These are phyloP conservation scores for Tuberolachnus salignus DNA, from an alignment of 2,888 invertebrate genomes.

Conservation along the genomic window DNA sequence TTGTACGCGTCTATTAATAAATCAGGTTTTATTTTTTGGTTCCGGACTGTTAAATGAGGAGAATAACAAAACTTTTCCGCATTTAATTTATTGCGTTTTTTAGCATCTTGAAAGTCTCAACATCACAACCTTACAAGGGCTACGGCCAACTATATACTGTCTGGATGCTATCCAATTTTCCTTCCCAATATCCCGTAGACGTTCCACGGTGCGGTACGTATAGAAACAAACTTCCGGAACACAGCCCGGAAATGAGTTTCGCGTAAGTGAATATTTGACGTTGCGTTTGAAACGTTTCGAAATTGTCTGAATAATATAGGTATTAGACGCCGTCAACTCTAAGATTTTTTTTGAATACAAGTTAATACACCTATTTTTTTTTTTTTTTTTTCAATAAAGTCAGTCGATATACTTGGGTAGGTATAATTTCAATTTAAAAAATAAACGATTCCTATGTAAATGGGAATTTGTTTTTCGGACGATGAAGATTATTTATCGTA, in stretches of 20 bases:
- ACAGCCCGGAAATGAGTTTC: conserved; percentile 49
- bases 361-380: no score
- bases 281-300: conserved; percentile 19
- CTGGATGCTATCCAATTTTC: conserved; percentile 49
- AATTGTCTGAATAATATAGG: neutral
- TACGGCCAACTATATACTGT: conserved; percentile 4
- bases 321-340: neutral
- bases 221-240: conserved; percentile 43
- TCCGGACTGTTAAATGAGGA: conserved; percentile 8
- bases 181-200: conserved; percentile 29
- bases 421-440: no score
- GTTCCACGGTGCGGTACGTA: conserved; percentile 5
- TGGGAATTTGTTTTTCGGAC: no score
- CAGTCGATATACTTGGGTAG: no score
- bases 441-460: no score
- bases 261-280: conserved; percentile 51
- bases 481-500: no score
- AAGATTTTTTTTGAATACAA: neutral
- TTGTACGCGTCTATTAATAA: conserved; percentile 14
- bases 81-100: conserved; percentile 37
- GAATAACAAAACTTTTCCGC: conserved; percentile 29
- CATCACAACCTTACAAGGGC: conserved; percentile 3
- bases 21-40: conserved; percentile 37
- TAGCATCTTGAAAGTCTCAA: conserved; percentile 40
- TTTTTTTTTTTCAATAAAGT: no score